Evolutionary conservation across 2,888 invertebrate genomes (phyloP), one percentile per base, ranked within the genome.

Genomic region (Aquatica leii): DNA sequence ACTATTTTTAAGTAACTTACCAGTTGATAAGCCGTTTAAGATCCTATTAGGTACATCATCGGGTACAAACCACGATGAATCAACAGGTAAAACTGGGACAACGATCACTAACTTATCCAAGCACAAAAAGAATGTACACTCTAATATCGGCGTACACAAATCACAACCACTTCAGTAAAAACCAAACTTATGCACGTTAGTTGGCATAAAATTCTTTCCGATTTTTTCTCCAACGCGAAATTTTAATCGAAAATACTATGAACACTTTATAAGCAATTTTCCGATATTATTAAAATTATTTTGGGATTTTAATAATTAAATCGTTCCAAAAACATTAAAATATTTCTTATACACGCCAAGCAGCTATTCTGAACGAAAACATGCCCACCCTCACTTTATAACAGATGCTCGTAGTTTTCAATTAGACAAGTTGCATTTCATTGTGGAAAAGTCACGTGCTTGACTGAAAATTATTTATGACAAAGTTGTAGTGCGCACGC

Each of bases 311-410:
- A 24, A 43, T 57, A 64, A 60, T 65, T 62, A 52, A 65, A 62
- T 41, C 59, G 65, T 43, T 43, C 60, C 46, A 65, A 58, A 57
- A 65, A 51, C 50, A 62, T 58, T 62, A 46, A 41, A 56, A 56
- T 60, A 60, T 57, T 62, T 64, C 59, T 54, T 64, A 59, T 61
- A 35, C 49, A 57, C 54, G 65, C 61, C 78, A 76, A 76, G 78
- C 77, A 76, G 78, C 77, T 77, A 79, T 76, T 77, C 76, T 74
- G 74, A 76, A 76, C 78, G 69, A 75, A 59, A 52, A 46, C 52
- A 57, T 75, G 79, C 79, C 80, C 80, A 80, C 81, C 81, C 80
- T 80, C 81, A 75, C 80, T 77, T 77, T 74, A 49, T 67, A 65
- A 66, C 64, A 62, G 66, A 61, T 72, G 74, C 55, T 67, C 61